Conservation (phyloP, 2,888 invertebrate genomes). For the Tenthredo notha region DNA sequence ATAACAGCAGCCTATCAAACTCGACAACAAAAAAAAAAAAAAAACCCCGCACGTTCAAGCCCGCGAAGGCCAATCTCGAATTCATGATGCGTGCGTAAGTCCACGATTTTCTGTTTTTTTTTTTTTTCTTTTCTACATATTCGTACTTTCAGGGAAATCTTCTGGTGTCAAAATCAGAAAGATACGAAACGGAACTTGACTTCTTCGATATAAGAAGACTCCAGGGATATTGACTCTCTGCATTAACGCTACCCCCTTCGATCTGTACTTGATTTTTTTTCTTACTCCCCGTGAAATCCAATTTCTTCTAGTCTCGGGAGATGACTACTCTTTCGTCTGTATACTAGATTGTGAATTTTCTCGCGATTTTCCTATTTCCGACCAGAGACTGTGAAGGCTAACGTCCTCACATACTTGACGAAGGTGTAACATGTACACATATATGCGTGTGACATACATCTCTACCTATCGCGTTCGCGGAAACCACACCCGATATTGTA, state of each 20-base stretch:
- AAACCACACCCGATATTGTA: not conserved
- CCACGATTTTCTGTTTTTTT: not conserved
- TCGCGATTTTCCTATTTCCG: not conserved
- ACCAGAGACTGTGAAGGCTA: not conserved
- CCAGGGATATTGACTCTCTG: not conserved
- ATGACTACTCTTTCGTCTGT: slow-evolving; percentile 12
- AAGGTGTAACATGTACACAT: too few species aligned
- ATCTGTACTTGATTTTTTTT: not conserved
- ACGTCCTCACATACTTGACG: not conserved
- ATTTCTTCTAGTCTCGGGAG: slow-evolving; percentile 15
- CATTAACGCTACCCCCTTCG: not conserved
- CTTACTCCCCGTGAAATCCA: not conserved
- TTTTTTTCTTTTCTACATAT: not conserved
- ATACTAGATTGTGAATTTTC: not conserved
- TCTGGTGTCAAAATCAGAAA: not conserved
- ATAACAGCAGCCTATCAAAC: not conserved
- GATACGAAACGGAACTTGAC: not conserved
- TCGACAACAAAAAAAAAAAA: not conserved
- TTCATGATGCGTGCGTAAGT: not conserved
- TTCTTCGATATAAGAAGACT: not conserved
- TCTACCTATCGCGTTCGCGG: not conserved
- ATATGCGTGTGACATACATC: not conserved
- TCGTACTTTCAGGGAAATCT: not conserved
- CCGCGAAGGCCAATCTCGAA: not conserved
- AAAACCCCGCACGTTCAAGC: not conserved